Conservation (phyloP, 2,113 vertebrate species). For the Myrmecobius fasciatus region DNA sequence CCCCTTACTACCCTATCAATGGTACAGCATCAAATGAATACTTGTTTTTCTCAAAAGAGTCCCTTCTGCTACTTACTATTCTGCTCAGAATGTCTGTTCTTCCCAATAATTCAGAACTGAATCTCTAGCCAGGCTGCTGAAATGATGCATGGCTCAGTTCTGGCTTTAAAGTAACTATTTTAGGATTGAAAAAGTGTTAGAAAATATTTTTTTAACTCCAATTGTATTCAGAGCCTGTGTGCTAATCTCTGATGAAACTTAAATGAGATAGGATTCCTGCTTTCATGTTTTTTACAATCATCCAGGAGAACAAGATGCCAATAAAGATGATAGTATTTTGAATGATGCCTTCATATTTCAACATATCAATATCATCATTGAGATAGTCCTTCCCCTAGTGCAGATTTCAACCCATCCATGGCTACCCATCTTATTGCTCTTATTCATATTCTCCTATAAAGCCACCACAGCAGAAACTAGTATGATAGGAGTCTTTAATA, state of each 20-base stretch:
- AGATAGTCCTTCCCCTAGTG: neutral
- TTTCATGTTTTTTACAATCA: neutral
- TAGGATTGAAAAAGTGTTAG: neutral
- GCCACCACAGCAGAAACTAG: neutral
- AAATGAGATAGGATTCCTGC: neutral
- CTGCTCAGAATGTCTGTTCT: neutral
- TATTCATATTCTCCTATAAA: neutral
- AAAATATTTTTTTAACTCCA: neutral
- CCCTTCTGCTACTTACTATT: neutral
- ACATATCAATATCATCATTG: neutral
- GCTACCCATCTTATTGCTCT: neutral
- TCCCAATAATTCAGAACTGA: neutral
- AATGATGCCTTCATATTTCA: neutral
- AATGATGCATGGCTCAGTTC: neutral
- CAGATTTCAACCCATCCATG: neutral
- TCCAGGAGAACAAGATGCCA: neutral
- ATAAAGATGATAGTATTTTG: neutral
- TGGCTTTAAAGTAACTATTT: neutral
- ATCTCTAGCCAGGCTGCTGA: neutral
- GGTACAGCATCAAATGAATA: neutral
- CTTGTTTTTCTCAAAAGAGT: neutral
- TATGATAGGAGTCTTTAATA: neutral
- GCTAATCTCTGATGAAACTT: neutral
- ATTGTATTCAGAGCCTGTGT: neutral
- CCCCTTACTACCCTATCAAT: neutral